Base-by-base conservation (phyloP, 2,113 vertebrate genomes). In the Thinocorus orbignyianus region DNA sequence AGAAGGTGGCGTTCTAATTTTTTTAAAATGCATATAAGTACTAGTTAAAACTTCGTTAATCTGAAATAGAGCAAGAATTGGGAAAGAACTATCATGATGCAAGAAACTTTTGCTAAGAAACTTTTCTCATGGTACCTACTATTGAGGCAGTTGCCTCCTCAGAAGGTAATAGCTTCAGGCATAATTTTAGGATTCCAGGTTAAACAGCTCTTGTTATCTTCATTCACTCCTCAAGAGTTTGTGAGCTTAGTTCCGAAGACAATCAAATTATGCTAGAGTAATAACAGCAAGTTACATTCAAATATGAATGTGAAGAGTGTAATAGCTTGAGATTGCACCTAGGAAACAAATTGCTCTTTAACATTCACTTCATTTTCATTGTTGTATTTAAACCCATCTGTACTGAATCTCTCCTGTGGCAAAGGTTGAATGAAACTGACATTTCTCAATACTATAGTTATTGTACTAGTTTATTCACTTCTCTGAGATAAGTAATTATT, bases 241-340 rank as follows among this genome's bases (percentile, higher is more conserved):
- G 22, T 77, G 60, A 66, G 83, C 22, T 66, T 37, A 46, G 76
- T 93, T 62, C 71, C 83, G 83, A 41, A 86, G 76, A 86, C 60
- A 92, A 88, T 42, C 58, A 71, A 92, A 88, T 84, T 91, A 74
- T 66, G 23, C 55, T 54, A 44, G 51, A 88, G 62, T 62, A 93
- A 83, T 58, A 83, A 41, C 51, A 77, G 39, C 58, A 94, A 90
- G 90, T 92, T 93, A 15, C 62, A 81, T 90, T 90, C 37, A 84
- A 30, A 46, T 51, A 72, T 10, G 48, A 72, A 68, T 39, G 22
- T 30, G 41, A 80, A 86, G 22, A 93, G 25, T 46, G 25, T 62
- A 73, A 46, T 66, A 66, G 33, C 49, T 86, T 94, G 41, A 86
- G 71, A 83, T 51, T 41, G 28, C 44, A 72, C 41, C 61, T 20